Evolutionary conservation across 1,140 invertebrate genomes (phyloP).

Genomic region (Cherax quadricarinatus): DNA sequence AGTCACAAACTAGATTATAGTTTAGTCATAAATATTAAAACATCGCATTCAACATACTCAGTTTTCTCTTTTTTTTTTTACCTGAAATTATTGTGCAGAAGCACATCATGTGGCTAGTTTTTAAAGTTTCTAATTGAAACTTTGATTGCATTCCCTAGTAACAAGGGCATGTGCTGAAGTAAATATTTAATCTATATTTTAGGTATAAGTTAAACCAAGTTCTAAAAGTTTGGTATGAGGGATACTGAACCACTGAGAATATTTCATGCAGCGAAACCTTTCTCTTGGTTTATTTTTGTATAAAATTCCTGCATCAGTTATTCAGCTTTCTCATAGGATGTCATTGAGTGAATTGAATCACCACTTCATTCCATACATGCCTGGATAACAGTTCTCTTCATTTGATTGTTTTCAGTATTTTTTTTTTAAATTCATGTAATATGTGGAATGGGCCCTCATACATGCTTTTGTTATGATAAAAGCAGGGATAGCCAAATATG

Average conservation of each 20-base stretch:
- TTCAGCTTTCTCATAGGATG: not conserved
- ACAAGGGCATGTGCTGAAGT: not conserved
- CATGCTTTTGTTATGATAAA: not conserved
- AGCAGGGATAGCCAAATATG: not conserved
- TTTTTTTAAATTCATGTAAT: not conserved
- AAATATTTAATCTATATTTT: not conserved
- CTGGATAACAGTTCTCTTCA: not conserved
- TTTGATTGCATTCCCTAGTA: not conserved
- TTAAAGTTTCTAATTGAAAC: not conserved
- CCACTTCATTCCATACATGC: not conserved
- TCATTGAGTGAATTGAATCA: not conserved
- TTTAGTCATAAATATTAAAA: constrained; percentile 1
- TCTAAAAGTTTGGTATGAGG: not conserved
- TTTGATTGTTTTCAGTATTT: not conserved
- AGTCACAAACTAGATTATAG: constrained; percentile 10
- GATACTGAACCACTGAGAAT: not conserved
- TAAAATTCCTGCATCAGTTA: not conserved
- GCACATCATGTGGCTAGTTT: not conserved
- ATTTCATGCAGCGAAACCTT: not conserved
- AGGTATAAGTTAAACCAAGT: not conserved
- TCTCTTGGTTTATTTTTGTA: not conserved
- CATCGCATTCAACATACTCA: not conserved
- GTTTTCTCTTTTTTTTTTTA: not conserved
- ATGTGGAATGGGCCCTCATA: not conserved
- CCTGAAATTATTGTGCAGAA: not conserved